Percentiles rank a stretch among this genome's conserved stretches.
Conservation (phyloP, 2,888 invertebrate genomes). For the Thereva unica region DNA sequence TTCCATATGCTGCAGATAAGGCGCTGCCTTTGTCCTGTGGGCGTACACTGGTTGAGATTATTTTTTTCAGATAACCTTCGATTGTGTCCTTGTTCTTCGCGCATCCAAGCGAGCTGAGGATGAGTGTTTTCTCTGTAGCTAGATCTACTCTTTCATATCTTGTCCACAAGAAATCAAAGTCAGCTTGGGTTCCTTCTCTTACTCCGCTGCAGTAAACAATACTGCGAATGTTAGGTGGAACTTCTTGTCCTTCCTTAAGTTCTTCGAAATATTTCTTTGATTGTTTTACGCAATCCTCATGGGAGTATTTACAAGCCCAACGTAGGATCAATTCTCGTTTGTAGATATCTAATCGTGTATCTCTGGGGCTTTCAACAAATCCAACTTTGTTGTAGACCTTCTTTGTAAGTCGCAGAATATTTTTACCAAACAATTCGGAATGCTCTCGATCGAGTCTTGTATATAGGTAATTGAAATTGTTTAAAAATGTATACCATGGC, state of each 20-base stretch:
- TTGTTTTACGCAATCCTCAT: constrained; percentile 63
- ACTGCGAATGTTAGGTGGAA: constrained; percentile 67
- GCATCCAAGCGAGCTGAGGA: constrained; percentile 72
- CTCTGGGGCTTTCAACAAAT: constrained; percentile 55
- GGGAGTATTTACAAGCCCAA: constrained; percentile 68
- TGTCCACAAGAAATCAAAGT: constrained; percentile 70
- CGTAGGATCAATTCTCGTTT: constrained; percentile 65
- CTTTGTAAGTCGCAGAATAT: constrained; percentile 59
- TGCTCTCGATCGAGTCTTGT: constrained; percentile 50
- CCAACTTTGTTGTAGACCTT: constrained; percentile 61
- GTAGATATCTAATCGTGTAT: constrained; percentile 63
- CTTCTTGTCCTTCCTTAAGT: constrained; percentile 47
- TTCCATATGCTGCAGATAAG: constrained; percentile 59
- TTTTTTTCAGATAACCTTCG: constrained; percentile 60
- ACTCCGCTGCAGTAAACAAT: constrained; percentile 78
- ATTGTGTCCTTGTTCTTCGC: constrained; percentile 63
- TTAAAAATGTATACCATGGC: constrained; percentile 76
- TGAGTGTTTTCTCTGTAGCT: constrained; percentile 69
- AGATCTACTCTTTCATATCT: constrained; percentile 64
- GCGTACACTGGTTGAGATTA: constrained; percentile 54
- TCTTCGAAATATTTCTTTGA: constrained; percentile 56
- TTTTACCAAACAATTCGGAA: constrained; percentile 48
- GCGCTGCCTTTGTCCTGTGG: constrained; percentile 54
- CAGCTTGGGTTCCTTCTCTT: constrained; percentile 63
- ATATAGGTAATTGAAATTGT: constrained; percentile 55